Evolutionary conservation across 2,888 invertebrate genomes (phyloP).

Genomic region (Ornithoptera alexandrae): DNA sequence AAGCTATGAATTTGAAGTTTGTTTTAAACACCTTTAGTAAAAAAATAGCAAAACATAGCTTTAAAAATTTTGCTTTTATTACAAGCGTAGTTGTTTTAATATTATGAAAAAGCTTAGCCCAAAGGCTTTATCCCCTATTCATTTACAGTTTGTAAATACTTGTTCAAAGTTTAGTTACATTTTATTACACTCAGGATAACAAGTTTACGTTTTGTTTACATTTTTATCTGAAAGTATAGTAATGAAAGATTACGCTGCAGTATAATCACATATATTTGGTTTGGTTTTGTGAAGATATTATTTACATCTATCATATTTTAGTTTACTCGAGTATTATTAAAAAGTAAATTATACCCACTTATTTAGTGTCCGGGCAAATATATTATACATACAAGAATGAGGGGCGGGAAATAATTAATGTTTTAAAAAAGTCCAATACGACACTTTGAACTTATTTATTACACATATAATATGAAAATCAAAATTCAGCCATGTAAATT

Average conservation of each 20-base stretch:
- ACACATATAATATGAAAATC: not conserved
- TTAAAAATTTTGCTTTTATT: not conserved
- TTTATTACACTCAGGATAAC: not conserved
- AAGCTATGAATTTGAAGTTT: not conserved
- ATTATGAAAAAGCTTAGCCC: not conserved
- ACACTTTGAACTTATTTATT: not conserved
- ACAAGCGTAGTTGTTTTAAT: not conserved
- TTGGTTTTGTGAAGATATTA: no score
- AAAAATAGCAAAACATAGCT: not conserved
- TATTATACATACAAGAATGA: not conserved
- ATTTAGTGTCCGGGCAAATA: no score
- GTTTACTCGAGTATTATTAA: no score
- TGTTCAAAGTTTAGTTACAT: no score
- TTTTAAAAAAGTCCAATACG: not conserved
- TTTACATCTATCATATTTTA: no score
- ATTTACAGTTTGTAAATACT: not conserved
- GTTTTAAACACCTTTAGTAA: not conserved
- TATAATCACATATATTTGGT: no score
- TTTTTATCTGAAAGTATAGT: not conserved
- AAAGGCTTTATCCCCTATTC: not conserved
- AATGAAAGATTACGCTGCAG: no score
- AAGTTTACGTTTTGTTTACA: not conserved
- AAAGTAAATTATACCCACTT: no score
- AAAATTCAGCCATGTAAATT: not conserved
- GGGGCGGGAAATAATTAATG: not conserved